Percentiles rank a stretch among this genome's conserved stretches.
Conservation (phyloP, 1,140 invertebrate species). For the Trichomalopsis sarcophagae region DNA sequence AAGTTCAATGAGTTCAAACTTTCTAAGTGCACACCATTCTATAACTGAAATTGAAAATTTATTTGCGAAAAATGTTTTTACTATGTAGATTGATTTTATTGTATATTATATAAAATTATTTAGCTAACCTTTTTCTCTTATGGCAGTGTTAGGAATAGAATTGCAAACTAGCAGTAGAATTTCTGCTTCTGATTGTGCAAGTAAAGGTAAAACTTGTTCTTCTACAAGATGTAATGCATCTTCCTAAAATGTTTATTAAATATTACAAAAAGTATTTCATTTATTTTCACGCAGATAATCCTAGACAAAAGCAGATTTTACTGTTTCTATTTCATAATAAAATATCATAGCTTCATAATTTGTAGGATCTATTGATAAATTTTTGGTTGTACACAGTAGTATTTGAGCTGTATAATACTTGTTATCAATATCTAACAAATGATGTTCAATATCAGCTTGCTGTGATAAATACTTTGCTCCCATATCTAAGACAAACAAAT, state of each 20-base stretch:
- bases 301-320: slow-evolving; percentile 60
- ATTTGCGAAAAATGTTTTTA: slow-evolving; percentile 32
- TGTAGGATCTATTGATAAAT: slow-evolving; percentile 71
- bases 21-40: slow-evolving; percentile 80
- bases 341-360: slow-evolving; percentile 78
- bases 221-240: slow-evolving; percentile 63
- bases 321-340: slow-evolving; percentile 76
- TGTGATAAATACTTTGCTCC: slow-evolving; percentile 65
- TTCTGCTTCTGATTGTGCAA: slow-evolving; percentile 62
- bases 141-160: slow-evolving; percentile 69
- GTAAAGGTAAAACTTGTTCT: slow-evolving; percentile 60
- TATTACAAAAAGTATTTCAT: neutral
- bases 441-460: slow-evolving; percentile 71
- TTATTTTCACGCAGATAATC: neutral
- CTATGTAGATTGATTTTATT: slow-evolving; percentile 36
- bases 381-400: slow-evolving; percentile 74
- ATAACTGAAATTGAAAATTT: slow-evolving; percentile 69
- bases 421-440: slow-evolving; percentile 79
- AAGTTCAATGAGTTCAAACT: slow-evolving; percentile 86
- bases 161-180: slow-evolving; percentile 66
- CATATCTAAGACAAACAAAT: slow-evolving; percentile 70
- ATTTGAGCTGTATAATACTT: slow-evolving; percentile 82
- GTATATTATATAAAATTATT: slow-evolving; percentile 31
- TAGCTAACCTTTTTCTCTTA: slow-evolving; percentile 63
- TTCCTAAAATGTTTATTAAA: slow-evolving; percentile 63